Conservation (phyloP, 1,140 invertebrate genomes). For the Ostrea edulis region DNA sequence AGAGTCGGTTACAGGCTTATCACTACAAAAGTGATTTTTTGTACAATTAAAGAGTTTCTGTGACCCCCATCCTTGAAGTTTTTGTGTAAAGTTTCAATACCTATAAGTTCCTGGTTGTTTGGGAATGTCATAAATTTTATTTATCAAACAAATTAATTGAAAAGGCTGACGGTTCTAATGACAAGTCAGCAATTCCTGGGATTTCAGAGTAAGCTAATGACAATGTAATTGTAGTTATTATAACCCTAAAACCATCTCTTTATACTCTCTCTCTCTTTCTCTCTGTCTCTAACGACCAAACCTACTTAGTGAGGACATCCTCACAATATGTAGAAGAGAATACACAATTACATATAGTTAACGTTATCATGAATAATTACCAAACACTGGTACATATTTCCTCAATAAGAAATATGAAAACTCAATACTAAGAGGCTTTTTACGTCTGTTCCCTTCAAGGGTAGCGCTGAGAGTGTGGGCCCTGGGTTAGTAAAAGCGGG, state of each 20-base stretch:
- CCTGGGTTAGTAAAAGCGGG: too few relatives aligned
- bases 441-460: too few relatives aligned
- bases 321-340: too few relatives aligned
- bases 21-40: conserved; percentile 35
- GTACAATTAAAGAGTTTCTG: conserved; percentile 21
- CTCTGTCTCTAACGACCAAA: too few relatives aligned
- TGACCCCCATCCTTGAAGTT: conserved; percentile 16
- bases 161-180: neutral
- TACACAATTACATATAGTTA: too few relatives aligned
- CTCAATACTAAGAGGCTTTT: too few relatives aligned
- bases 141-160: neutral
- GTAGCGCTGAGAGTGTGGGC: too few relatives aligned
- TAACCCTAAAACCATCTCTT: neutral
- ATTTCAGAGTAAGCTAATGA: neutral
- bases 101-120: conserved; percentile 9
- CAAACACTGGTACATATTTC: too few relatives aligned
- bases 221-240: neutral
- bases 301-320: too few relatives aligned
- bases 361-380: too few relatives aligned
- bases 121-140: conserved; percentile 29
- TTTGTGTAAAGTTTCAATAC: neutral
- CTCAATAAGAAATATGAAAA: too few relatives aligned
- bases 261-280: too few relatives aligned
- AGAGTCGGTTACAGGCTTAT: neutral
- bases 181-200: neutral